A percentile compares a stretch with the other conserved stretches of the same genome.
These are phyloP conservation scores for Halocaridina rubra DNA, from an alignment of 2,888 invertebrate species.

Conservation along the genomic window DNA sequence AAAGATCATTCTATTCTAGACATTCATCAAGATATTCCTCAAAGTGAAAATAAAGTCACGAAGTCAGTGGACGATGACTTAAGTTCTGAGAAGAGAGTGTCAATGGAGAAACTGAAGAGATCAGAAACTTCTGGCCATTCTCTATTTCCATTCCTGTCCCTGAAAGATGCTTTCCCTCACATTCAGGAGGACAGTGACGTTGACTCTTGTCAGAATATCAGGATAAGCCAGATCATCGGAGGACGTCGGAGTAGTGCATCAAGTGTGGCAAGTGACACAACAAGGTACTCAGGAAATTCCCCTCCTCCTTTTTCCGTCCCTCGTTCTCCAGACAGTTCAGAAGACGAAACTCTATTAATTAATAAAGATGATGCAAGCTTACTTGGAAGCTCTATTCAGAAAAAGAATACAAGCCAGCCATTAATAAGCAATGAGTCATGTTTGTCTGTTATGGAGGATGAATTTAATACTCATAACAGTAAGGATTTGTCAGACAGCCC, in stretches of 20 bases:
- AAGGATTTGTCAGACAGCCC: too few relatives aligned
- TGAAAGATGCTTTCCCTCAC: not conserved
- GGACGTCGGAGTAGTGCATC: conserved; percentile 51
- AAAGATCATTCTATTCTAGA: conserved; percentile 41
- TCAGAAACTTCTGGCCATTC: not conserved
- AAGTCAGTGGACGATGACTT: not conserved
- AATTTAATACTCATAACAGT: too few relatives aligned
- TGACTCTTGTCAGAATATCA: conserved; percentile 29
- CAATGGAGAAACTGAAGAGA: not conserved
- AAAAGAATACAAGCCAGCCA: too few relatives aligned
- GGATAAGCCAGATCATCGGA: conserved; percentile 30
- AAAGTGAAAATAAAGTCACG: not conserved
- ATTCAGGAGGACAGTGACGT: conserved; percentile 58
- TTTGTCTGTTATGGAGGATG: too few relatives aligned
- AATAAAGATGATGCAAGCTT: too few relatives aligned
- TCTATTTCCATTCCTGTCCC: not conserved
- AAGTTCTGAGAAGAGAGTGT: not conserved
- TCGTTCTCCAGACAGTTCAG: conserved; percentile 12
- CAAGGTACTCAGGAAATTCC: conserved; percentile 30
- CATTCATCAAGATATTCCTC: conserved; percentile 18
- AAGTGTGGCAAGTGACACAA: conserved; percentile 35
- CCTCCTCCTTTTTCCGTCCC: conserved; percentile 30
- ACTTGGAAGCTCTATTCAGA: too few relatives aligned
- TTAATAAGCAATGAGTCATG: too few relatives aligned
- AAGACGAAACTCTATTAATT: too few relatives aligned